Evolutionary conservation across 2,113 vertebrate species (phyloP), one percentile per base, ranked within the genome.

Genomic region (Urocitellus parryii): DNA sequence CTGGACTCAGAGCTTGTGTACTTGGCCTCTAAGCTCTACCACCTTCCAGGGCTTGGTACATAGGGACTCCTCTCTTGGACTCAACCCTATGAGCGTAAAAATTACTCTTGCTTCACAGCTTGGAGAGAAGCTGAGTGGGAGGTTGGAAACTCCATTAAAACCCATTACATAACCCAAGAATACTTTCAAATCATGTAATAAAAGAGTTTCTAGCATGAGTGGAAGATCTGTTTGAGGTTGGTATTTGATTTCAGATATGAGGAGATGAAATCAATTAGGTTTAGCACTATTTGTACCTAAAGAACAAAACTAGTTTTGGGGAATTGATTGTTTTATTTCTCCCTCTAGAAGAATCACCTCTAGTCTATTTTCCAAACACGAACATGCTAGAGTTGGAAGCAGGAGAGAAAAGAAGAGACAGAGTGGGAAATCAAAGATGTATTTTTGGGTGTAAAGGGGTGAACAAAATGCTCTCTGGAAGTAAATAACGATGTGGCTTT

Each of bases 401-500:
- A 82, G 0, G 5, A 78, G 56, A n/a, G 25, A 70, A 18, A 2
- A 22, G 80, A 82, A 82, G 63, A 87, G 42, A n/a, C 4, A 27
- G 25, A 58, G 6, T 13, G 2, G 22, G 56, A 27, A 12, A 11
- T 25, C 20, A 37, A 16, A 80, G 34, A 84, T 39, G 2, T 39
- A 11, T 51, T 22, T 42, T 32, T 85, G 80, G 61, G 5, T 25
- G 6, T 63, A 10, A 29, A 34, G 32, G 22, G 14, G 20, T n/a
- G n/a, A 1, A 14, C 29, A 0, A 1, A 6, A 1, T 14, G 1
- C 58, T 79, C 0, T 0, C 7, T 42, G 68, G 34, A 89, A 65
- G 58, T 68, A 70, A 90, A 20, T 18, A n/a, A 78, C 2, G 29
- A 5, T 29, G 24, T 58, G 39, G 56, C 53, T 56, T 83, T 45